Base-by-base conservation (phyloP, 2,113 vertebrate genomes). In the Pantherophis guttatus region DNA sequence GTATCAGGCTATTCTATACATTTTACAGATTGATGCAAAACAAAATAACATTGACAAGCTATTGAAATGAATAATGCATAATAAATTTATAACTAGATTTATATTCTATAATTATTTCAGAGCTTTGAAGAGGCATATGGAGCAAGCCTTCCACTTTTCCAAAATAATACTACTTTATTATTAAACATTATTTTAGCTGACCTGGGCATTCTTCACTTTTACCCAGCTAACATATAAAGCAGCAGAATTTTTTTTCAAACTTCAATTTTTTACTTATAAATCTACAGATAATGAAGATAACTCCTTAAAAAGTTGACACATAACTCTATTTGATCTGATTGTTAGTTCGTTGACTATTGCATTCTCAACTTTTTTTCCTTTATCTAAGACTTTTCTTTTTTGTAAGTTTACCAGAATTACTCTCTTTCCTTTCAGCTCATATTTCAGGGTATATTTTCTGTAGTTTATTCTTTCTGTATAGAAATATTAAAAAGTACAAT, bases 371-470 rank as follows among this genome's bases (percentile, higher is more conserved):
- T 5, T 88, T 88, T 91, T 58, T 26, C 1, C 1, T 65, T 92
- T 93, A 23, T 2, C 75, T 48, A 86, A 39, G 44, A 24, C 23
- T 8, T 86, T 52, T 75, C 12, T 75, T 91, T 9, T 57, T 53
- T 93, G 87, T 95, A n/a, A 12, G 1, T 39, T 55, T 92, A 50
- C 2, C 23, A 39, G 23, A 8, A 11, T 3, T 94, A n/a, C 1
- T 4, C 65, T 90, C 53, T 88, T 85, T 90, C 94, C 9, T 87
- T 91, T 88, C 65, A 50, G n/a, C 85, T 96, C 58, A 90, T 48
- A 48, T 48, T 3, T 57, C 29, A 94, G 90, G 54, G 88, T 48
- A 44, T 93, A 90, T 1, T n/a, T 33, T 90, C 3, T 94, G 75
- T n/a, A 17, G 6, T 75, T 87, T 65, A 93, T 10, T 90, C 39